phyloP scores from a whole-genome alignment of 2,113 vertebrate genomes.

The Anolis sagrei region DNA sequence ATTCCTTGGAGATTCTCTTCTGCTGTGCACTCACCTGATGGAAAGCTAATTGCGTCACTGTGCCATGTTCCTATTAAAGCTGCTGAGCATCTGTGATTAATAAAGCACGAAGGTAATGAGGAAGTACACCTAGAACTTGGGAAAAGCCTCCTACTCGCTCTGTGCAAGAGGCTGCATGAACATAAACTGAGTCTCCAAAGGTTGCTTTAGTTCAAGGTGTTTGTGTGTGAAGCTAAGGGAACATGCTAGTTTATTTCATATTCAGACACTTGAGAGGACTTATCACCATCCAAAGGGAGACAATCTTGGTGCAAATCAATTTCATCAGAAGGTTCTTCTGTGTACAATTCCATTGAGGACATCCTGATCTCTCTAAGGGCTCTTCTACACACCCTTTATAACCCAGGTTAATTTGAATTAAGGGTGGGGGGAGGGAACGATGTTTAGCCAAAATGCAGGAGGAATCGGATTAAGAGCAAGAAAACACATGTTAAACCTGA shows the following conservation, averaged over 20 bases:
- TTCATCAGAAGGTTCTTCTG: no score
- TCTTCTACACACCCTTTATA: no score
- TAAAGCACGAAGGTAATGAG: conserved; percentile 27
- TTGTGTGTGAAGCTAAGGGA: neutral
- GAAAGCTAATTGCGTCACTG: conserved; percentile 42
- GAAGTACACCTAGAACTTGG: conserved; percentile 4
- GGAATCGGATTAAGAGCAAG: no score
- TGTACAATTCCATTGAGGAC: no score
- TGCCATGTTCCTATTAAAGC: conserved; percentile 31
- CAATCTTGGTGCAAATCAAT: neutral
- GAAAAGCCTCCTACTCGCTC: neutral
- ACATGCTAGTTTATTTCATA: neutral
- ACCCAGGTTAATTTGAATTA: no score
- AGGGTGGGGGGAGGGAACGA: no score
- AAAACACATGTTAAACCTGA: no score
- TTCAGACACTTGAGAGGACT: neutral
- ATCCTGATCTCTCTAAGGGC: no score
- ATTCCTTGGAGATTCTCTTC: conserved; percentile 25
- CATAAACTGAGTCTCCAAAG: neutral
- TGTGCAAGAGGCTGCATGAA: neutral
- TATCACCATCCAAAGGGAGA: neutral
- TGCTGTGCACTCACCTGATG: conserved; percentile 34
- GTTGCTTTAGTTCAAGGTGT: neutral
- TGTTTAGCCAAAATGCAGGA: no score
- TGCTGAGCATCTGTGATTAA: conserved; percentile 38